Evolutionary conservation across 2,113 vertebrate genomes (phyloP), one percentile per base, ranked within the genome.

Genomic region (Haemorhous mexicanus): DNA sequence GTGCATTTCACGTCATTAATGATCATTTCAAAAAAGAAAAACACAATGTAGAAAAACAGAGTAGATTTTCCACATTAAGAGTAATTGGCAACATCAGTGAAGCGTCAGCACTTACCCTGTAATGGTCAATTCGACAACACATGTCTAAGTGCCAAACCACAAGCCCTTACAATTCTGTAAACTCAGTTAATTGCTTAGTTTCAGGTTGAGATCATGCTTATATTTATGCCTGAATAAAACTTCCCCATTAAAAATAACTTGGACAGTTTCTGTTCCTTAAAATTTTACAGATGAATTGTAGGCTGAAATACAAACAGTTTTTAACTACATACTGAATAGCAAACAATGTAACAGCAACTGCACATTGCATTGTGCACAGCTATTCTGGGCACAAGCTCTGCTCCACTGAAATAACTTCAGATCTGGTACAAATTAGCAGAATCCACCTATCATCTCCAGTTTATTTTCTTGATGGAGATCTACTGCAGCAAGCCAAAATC

Each of bases 121-220:
- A 91, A 96, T 28, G 91, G 94, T 95, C 93, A 96, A 80, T 90
- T 96, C 79, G 50, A 69, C 56, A 95, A 88, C 72, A 91, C 39
- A 77, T 55, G 62, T 56, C 37, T 87, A 47, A 95, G 50, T 77
- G 93, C 84, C 91, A 95, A 91, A 85, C 89, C 87, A 87, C 89
- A 91, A 86, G 52, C 39, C 55, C 39, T 81, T 67, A 64, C 28
- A 85, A 66, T 89, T 78, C 73, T 72, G 59, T 74, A 95, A 83
- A 88, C 70, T 85, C 77, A 87, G 67, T 83, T 90, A 95, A 96
- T 85, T 74, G 47, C 68, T 90, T 83, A 61, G 70, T 94, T 94
- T 93, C 0, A 16, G 44, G 47, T 63, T 91, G 90, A 88, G 82
- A 78, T 85, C 67, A 88, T 64, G 55, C 56, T 90, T 93, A 70